phyloP scores from a whole-genome alignment of 1,140 invertebrate species.

The Drosophila nasuta region DNA sequence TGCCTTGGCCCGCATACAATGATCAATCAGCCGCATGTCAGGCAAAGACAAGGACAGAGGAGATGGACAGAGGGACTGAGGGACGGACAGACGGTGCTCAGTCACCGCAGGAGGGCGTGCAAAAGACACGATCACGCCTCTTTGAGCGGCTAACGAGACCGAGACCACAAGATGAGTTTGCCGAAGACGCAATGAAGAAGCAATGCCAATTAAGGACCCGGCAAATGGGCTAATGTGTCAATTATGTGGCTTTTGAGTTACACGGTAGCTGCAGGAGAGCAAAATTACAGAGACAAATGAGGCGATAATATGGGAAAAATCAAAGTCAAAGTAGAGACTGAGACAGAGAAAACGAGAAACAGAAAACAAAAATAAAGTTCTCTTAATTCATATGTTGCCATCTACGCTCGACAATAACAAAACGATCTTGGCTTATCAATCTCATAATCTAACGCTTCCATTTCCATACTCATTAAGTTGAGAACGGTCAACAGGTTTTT shows the following conservation, averaged over 20 bases:
- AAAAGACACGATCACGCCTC: constrained; percentile 82
- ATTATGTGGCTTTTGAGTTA: constrained; percentile 69
- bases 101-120: constrained; percentile 74
- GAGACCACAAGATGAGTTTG: constrained; percentile 41
- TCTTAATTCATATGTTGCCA: constrained; percentile 42
- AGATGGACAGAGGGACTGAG: neutral
- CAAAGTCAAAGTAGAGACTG: neutral
- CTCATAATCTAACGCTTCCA: constrained; percentile 56
- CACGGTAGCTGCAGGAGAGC: constrained; percentile 3
- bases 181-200: constrained; percentile 6
- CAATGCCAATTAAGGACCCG: constrained; percentile 70
- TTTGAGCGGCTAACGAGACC: constrained; percentile 63
- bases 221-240: constrained; percentile 76
- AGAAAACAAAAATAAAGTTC: neutral
- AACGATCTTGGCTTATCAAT: constrained; percentile 60
- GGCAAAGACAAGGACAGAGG: constrained; percentile 26
- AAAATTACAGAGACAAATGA: constrained; percentile 55
- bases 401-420: constrained; percentile 21
- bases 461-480: constrained; percentile 64
- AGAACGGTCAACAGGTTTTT: constrained; percentile 44
- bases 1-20: constrained; percentile 57
- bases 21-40: constrained; percentile 72
- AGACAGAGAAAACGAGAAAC: neutral
- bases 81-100: neutral
- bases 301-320: constrained; percentile 68